Evolutionary conservation across 2,797 vertebrate genomes (phyloP).

Genomic region (Oreortyx pictus): DNA sequence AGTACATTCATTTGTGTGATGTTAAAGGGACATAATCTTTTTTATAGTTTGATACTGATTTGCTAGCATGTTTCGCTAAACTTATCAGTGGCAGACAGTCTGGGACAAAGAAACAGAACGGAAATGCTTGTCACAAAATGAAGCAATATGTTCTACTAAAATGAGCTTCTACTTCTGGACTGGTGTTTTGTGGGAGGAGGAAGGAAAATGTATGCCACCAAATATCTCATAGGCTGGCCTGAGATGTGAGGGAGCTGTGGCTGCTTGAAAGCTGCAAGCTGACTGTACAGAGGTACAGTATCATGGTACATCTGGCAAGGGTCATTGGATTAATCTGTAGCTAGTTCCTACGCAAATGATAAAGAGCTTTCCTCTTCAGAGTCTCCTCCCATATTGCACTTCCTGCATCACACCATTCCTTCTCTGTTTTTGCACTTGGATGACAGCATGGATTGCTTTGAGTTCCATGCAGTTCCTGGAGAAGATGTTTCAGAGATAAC

Average conservation of each 20-base stretch:
- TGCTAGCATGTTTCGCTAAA: slow-evolving; percentile 23
- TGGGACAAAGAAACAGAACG: slow-evolving; percentile 30
- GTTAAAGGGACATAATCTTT: neutral
- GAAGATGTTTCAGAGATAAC: neutral
- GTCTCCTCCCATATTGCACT: neutral
- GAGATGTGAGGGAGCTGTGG: neutral
- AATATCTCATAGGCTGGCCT: neutral
- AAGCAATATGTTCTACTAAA: slow-evolving; percentile 27
- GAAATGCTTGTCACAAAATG: slow-evolving; percentile 60
- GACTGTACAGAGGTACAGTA: neutral
- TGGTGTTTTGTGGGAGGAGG: slow-evolving; percentile 24
- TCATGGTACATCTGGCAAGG: neutral
- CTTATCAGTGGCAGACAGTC: slow-evolving; percentile 70
- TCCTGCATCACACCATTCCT: slow-evolving; percentile 1
- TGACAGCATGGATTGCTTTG: neutral
- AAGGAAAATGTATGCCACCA: slow-evolving; percentile 1
- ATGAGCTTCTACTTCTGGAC: slow-evolving; percentile 45
- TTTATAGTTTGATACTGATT: slow-evolving; percentile 27
- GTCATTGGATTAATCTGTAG: neutral
- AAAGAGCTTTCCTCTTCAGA: neutral
- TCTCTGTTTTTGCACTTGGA: neutral
- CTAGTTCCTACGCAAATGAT: neutral
- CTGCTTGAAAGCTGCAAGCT: neutral
- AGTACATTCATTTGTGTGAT: accelerated
- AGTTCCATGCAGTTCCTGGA: neutral